A percentile compares a stretch with the other conserved stretches of the same genome.
Conservation (phyloP, 2,113 vertebrate genomes). For the Cygnus atratus region DNA sequence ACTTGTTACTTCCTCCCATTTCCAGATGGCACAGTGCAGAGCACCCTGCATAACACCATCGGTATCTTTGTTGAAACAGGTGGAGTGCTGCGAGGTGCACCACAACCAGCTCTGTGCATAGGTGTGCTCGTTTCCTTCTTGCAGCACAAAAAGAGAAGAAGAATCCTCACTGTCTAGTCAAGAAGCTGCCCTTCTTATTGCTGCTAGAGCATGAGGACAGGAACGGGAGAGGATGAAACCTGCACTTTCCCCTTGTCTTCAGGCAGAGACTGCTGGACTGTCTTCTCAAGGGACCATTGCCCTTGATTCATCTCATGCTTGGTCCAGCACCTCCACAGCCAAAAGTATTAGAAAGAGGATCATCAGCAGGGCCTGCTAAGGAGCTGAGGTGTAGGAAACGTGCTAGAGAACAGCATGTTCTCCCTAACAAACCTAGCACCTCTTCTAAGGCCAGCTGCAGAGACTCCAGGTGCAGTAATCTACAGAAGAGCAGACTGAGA, state of each 20-base stretch:
- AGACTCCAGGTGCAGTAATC: background rate
- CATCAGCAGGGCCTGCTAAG: background rate
- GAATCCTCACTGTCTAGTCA: background rate
- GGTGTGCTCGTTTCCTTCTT: background rate
- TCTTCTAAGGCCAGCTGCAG: background rate
- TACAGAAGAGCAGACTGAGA: background rate
- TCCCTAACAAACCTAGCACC: background rate
- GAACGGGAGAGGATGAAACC: background rate
- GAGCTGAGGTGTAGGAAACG: background rate
- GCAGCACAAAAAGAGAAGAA: background rate
- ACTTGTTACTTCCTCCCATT: background rate
- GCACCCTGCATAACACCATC: background rate
- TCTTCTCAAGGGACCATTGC: background rate
- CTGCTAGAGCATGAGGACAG: background rate
- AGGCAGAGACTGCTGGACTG: background rate
- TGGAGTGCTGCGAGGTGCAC: background rate
- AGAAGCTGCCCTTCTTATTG: background rate
- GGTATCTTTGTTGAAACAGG: background rate
- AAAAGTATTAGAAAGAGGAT: background rate
- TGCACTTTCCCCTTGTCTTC: background rate
- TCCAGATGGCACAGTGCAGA: background rate
- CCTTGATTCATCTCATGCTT: background rate
- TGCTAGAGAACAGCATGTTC: background rate
- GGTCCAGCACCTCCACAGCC: background rate
- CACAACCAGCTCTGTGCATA: background rate